phyloP scores from a whole-genome alignment of 2,797 vertebrate species.

The Lithobates pipiens region DNA sequence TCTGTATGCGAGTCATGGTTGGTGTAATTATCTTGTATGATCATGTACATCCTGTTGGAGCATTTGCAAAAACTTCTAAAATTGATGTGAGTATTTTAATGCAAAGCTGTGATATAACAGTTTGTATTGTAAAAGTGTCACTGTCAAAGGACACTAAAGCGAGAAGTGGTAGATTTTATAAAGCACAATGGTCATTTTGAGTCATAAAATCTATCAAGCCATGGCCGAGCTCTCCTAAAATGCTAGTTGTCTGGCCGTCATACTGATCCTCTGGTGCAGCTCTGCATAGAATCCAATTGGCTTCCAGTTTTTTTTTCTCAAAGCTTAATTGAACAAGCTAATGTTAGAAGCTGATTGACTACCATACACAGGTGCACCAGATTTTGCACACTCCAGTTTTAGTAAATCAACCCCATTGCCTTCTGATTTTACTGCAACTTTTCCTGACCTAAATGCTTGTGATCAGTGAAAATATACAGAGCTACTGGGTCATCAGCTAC shows the following conservation, averaged over 20 bases:
- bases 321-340: no score
- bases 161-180: neutral
- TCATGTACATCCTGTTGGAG: slow-evolving; percentile 96
- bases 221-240: neutral
- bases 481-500: no score
- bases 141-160: neutral
- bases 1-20: slow-evolving; percentile 98
- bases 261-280: neutral
- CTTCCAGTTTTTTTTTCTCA: no score
- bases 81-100: slow-evolving; percentile 88
- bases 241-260: neutral
- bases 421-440: no score
- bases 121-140: neutral
- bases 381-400: no score
- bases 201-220: neutral
- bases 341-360: no score
- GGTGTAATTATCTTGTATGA: slow-evolving; percentile 98
- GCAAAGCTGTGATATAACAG: neutral
- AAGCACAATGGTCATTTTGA: neutral
- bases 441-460: no score
- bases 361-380: no score
- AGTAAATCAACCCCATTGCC: no score
- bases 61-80: slow-evolving; percentile 97
- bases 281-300: no score
- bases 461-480: no score